Evolutionary conservation across 2,888 invertebrate genomes (phyloP).

Genomic region (Drosophila fungiperda): DNA sequence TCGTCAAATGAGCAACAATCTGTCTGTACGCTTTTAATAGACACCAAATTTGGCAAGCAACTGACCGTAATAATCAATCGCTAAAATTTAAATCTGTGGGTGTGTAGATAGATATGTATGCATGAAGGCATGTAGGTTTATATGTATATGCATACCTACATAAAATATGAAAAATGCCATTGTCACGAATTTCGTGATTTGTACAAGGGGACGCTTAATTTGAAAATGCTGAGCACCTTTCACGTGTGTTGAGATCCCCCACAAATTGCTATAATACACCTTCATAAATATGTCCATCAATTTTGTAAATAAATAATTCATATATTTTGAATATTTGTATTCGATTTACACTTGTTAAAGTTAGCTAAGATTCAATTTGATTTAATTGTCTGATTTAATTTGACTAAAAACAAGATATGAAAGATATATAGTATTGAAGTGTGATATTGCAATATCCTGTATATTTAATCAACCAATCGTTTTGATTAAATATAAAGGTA

Average conservation of each 20-base stretch:
- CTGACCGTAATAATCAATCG: slow-evolving; percentile 47
- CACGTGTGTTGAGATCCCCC: not conserved
- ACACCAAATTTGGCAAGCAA: slow-evolving; percentile 64
- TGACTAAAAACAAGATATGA: not conserved
- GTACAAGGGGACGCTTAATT: slow-evolving; percentile 16
- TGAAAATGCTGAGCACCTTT: slow-evolving; percentile 6
- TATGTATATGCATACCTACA: slow-evolving; percentile 6
- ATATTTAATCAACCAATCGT: not conserved
- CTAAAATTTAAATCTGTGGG: slow-evolving; percentile 22
- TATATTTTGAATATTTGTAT: not conserved
- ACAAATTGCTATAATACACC: not conserved
- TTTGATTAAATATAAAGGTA: not conserved
- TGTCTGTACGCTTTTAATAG: slow-evolving; percentile 65
- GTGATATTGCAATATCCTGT: not conserved
- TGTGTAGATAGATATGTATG: not conserved
- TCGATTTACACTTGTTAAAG: not conserved
- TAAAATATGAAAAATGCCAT: slow-evolving; percentile 25
- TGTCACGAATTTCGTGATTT: slow-evolving; percentile 44
- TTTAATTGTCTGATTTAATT: not conserved
- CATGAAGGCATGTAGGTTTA: not conserved
- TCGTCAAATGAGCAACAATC: slow-evolving; percentile 46
- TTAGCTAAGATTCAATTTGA: not conserved
- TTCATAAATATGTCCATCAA: not conserved
- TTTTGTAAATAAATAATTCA: not conserved
- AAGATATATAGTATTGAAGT: not conserved